Percentiles rank a stretch among this genome's conserved stretches.
These are phyloP conservation scores for Pagrus major DNA, from an alignment of 2,113 vertebrate genomes.

Conservation along the genomic window DNA sequence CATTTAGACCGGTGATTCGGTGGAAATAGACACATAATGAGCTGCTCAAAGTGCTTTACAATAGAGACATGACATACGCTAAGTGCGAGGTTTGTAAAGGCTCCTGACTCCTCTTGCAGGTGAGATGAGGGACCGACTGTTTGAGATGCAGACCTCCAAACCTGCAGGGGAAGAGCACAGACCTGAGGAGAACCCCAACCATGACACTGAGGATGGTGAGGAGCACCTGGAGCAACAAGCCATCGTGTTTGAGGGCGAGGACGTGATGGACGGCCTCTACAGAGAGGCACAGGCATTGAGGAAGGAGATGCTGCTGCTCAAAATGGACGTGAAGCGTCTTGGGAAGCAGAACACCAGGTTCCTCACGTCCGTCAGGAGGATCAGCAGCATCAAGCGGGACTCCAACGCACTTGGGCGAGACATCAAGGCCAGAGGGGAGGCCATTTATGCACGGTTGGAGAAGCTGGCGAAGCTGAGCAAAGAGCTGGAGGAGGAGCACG, in stretches of 20 bases:
- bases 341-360: slow-evolving; percentile 94
- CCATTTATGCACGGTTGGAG: slow-evolving; percentile 89
- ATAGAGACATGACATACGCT: no score
- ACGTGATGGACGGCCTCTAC: slow-evolving; percentile 87
- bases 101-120: slow-evolving; percentile 73
- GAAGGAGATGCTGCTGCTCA: slow-evolving; percentile 87
- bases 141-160: slow-evolving; percentile 84
- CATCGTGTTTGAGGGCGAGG: slow-evolving; percentile 89
- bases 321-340: slow-evolving; percentile 89
- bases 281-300: slow-evolving; percentile 88
- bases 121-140: slow-evolving; percentile 93
- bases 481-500: slow-evolving; percentile 83
- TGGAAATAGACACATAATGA: no score
- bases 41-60: no score
- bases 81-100: neutral
- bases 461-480: slow-evolving; percentile 84
- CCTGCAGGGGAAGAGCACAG: slow-evolving; percentile 60
- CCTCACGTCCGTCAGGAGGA: slow-evolving; percentile 94
- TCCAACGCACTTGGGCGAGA: slow-evolving; percentile 91
- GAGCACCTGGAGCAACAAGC: slow-evolving; percentile 64
- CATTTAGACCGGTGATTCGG: no score
- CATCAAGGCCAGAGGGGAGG: slow-evolving; percentile 91
- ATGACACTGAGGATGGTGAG: slow-evolving; percentile 46
- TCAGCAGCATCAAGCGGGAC: slow-evolving; percentile 98
- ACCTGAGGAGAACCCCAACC: neutral